These are phyloP conservation scores for Metellina segmentata DNA, from an alignment of 2,888 invertebrate genomes.

Conservation along the genomic window DNA sequence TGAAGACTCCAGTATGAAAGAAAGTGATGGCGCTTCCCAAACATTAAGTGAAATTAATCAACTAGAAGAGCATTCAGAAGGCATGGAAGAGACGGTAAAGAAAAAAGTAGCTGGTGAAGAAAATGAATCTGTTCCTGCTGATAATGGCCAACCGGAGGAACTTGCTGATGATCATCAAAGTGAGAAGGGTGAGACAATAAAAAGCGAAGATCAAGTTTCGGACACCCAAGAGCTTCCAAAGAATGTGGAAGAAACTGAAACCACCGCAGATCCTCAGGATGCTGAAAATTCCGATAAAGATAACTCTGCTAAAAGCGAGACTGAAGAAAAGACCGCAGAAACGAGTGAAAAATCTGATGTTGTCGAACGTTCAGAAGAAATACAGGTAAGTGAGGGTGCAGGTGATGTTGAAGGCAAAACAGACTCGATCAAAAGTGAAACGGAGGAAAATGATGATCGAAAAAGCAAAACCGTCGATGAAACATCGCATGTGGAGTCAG, in stretches of 20 bases:
- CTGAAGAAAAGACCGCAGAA: not conserved
- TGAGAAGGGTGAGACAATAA: not conserved
- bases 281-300: not conserved
- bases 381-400: not conserved
- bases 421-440: not conserved
- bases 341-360: not conserved
- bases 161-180: not conserved
- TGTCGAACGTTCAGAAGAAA: not conserved
- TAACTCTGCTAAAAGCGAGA: not conserved
- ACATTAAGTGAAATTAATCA: not conserved
- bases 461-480: not conserved
- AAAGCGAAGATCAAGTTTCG: not conserved
- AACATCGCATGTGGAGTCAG: not conserved
- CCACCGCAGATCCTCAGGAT: not conserved
- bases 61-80: not conserved
- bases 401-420: not conserved
- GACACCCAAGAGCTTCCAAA: not conserved
- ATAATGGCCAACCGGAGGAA: not conserved
- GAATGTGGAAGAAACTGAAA: slow-evolving; percentile 8
- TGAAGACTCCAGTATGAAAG: not conserved
- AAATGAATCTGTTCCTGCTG: not conserved
- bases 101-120: not conserved
- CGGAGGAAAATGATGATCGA: not conserved
- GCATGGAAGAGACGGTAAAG: not conserved
- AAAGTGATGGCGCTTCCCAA: not conserved